These are phyloP conservation scores for Plecotus auritus DNA, from an alignment of 2,113 vertebrate genomes.

Conservation along the genomic window DNA sequence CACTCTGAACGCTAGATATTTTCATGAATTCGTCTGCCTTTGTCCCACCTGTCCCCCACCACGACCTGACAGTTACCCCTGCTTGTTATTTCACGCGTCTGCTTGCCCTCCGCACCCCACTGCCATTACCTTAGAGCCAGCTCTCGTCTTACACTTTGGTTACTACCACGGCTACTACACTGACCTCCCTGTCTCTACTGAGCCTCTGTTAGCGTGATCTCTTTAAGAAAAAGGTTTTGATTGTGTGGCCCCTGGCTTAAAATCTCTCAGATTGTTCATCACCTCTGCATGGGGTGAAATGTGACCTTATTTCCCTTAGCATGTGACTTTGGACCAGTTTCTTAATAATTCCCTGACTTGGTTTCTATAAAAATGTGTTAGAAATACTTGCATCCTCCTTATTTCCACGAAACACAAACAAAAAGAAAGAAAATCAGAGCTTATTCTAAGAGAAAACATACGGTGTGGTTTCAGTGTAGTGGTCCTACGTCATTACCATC, in stretches of 20 bases:
- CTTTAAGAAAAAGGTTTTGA: neutral
- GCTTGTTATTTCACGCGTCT: neutral
- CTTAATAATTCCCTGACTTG: neutral
- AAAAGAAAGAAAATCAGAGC: neutral
- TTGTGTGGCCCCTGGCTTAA: neutral
- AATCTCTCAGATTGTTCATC: neutral
- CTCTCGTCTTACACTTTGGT: neutral
- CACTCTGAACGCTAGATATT: neutral
- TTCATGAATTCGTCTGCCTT: neutral
- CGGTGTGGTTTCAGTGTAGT: neutral
- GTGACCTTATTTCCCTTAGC: neutral
- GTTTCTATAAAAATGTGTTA: slow-evolving; percentile 1
- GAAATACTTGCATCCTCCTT: neutral
- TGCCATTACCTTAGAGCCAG: neutral
- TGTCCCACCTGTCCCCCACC: neutral
- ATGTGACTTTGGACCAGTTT: neutral
- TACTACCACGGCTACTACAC: neutral
- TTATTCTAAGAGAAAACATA: neutral
- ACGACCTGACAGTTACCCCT: neutral
- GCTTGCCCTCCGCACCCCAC: neutral
- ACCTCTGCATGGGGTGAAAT: neutral
- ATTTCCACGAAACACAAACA: neutral
- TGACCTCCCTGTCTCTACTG: neutral
- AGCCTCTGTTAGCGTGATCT: neutral
- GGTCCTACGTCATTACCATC: neutral